phyloP scores from a whole-genome alignment of 2,888 invertebrate genomes.

The Meliscaeva auricollis region DNA sequence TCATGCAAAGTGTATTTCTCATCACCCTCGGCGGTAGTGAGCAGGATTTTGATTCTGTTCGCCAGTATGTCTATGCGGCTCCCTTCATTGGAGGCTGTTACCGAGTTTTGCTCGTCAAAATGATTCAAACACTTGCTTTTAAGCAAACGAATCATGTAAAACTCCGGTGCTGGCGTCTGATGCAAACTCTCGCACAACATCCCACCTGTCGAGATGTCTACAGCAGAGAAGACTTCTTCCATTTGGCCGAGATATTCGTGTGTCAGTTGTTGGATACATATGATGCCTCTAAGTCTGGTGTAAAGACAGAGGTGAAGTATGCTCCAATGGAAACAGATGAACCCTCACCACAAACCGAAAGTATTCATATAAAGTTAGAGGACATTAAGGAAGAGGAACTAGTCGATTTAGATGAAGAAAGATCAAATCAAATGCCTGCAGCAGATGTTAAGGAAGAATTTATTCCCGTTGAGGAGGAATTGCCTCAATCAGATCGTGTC shows the following conservation, averaged over 20 bases:
- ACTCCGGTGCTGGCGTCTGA: conserved; percentile 81
- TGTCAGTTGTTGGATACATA: conserved; percentile 82
- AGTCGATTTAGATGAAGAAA: conserved; percentile 12
- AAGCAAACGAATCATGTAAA: conserved; percentile 81
- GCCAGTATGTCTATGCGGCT: conserved; percentile 74
- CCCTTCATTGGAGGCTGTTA: conserved; percentile 82
- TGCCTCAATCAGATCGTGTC: conserved; percentile 77
- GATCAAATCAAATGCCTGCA: neutral
- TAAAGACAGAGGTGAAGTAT: conserved; percentile 53
- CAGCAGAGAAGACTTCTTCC: conserved; percentile 81
- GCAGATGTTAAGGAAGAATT: conserved; percentile 49
- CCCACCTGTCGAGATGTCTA: conserved; percentile 79
- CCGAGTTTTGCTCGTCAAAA: conserved; percentile 81
- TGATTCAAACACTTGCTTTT: conserved; percentile 82
- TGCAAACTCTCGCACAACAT: conserved; percentile 82
- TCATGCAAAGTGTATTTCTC: conserved; percentile 79
- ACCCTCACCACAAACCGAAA: conserved; percentile 5
- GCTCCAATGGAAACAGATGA: conserved; percentile 50
- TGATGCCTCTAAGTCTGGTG: conserved; percentile 77
- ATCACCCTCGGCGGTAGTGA: conserved; percentile 65
- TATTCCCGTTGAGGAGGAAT: conserved; percentile 40
- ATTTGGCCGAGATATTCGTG: conserved; percentile 82
- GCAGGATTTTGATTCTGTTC: conserved; percentile 62
- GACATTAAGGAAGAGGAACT: conserved; percentile 68
- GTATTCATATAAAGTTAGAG: conserved; percentile 61